A percentile compares a stretch with the other conserved stretches of the same genome.
phyloP scores from a whole-genome alignment of 2,888 invertebrate species.

The Amphipoea oculea region DNA sequence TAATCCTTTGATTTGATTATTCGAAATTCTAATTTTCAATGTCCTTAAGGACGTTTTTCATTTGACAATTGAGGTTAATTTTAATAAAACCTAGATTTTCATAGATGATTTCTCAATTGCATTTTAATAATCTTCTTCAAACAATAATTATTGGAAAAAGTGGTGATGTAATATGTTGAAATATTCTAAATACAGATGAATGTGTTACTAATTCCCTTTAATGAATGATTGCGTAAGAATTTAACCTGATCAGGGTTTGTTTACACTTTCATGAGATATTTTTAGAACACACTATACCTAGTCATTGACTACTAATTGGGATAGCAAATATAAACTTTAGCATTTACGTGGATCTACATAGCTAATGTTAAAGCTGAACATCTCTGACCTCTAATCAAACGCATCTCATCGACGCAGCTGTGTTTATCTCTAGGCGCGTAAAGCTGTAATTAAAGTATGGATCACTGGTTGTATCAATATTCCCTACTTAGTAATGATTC shows the following conservation, averaged over 20 bases:
- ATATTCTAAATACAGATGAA: not conserved
- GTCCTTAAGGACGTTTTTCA: not conserved
- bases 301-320: not conserved
- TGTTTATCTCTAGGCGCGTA: constrained; percentile 25
- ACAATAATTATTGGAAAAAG: not conserved
- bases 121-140: not conserved
- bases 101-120: not conserved
- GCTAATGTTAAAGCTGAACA: not conserved
- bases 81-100: not conserved
- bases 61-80: not conserved
- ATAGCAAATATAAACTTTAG: not conserved
- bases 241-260: not conserved
- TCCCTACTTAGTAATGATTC: constrained; percentile 24
- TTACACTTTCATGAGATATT: not conserved
- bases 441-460: constrained; percentile 17
- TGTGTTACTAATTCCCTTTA: not conserved
- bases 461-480: constrained; percentile 33
- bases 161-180: not conserved
- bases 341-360: not conserved
- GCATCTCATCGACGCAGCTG: constrained; percentile 17
- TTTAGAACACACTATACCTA: not conserved
- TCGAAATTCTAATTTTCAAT: not conserved
- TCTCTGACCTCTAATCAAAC: constrained; percentile 7
- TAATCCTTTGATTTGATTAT: not conserved
- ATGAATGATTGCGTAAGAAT: not conserved